Evolutionary conservation across 2,113 vertebrate genomes (phyloP), one percentile per base, ranked within the genome.

Genomic region (Vidua chalybeata): DNA sequence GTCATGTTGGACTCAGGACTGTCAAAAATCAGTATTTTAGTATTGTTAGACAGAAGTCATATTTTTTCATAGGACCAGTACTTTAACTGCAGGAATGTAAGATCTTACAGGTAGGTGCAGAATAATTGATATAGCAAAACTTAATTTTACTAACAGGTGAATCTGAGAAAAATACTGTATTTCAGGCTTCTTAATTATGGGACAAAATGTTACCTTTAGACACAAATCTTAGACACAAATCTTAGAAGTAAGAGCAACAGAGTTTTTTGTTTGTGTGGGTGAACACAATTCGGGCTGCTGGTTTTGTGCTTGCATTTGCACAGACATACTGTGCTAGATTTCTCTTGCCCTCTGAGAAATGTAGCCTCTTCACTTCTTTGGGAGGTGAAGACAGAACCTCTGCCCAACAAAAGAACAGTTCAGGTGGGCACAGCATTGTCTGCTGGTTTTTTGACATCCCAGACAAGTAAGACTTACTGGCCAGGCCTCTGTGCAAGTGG

Each of bases 391-490:
- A 31, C 55, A 64, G 62, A 72, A 39, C 48, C 12, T 83, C 24
- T 4, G 1, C 52, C 23, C 45, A 30, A 0, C 0, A 1, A 28
- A 71, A 18, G 56, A n/a, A 28, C 22, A 12, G 28, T 51, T 67
- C 19, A 31, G 31, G 1, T 26, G 15, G 33, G 41, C 37, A 30
- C 20, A 35, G 30, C 3, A 33, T 31, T 82, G n/a, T n/a, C n/a
- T 67, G 26, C 12, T 52, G 46, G 10, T n/a, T 46, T 62, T 87
- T 49, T 58, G 39, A n/a, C 24, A 24, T 71, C 39, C 28, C 24
- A 20, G 48, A 22, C 52, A 46, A 75, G 24, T 66, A 46, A 74
- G 31, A 21, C 23, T 46, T 59, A 14, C 15, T 46, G 63, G 30
- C 41, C 46, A 54, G 37, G 37, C 8, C 11, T 28, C n/a, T 67